Evolutionary conservation across 2,888 invertebrate species (phyloP), one percentile per base, ranked within the genome.

Genomic region (Formica aserva): DNA sequence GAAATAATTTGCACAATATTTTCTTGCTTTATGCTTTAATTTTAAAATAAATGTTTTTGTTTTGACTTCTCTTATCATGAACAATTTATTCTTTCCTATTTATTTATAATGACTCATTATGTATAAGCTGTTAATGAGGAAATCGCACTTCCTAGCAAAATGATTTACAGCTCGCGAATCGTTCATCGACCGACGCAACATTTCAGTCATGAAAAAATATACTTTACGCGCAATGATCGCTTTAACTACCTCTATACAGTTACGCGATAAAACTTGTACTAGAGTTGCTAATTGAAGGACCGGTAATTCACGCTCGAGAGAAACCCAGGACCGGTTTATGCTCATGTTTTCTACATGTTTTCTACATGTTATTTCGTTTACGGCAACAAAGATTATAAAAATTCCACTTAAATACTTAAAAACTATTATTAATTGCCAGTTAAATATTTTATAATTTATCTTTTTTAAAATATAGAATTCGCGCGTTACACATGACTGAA

Each of bases 191-290:
- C 29, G 22, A 45, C 11, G 29, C 38, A 26, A n/a, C 29, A 26
- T 41, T 41, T 5, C 18, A 67, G 67, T 26, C 32, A 22, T 29
- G 41, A 32, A 71, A 22, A 9, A 22, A 13, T 55, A 45, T 45
- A 3, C 41, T 69, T 69, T 78, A 71, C 78, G 71, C 78, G 57
- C 57, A 60, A 60, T 60, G 78, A 78, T 78, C 57, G 69, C 57
- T 71, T 78, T 71, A 78, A 78, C 45, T 78, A 78, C 8, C 45
- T 78, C 18, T 78, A 71, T 78, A 78, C 78, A 78, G 78, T 78
- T 78, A 78, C 77, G 67, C 41, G 57, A 71, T 78, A 78, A 78
- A 60, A 22, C 22, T 57, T 15, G n/a, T 41, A 55, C 55, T 41
- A 6, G 41, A 60, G 71, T 71, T 60, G 57, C 22, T 71, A 71